These are phyloP conservation scores for Thermophis baileyi DNA, from an alignment of 2,113 vertebrate species.

Conservation along the genomic window DNA sequence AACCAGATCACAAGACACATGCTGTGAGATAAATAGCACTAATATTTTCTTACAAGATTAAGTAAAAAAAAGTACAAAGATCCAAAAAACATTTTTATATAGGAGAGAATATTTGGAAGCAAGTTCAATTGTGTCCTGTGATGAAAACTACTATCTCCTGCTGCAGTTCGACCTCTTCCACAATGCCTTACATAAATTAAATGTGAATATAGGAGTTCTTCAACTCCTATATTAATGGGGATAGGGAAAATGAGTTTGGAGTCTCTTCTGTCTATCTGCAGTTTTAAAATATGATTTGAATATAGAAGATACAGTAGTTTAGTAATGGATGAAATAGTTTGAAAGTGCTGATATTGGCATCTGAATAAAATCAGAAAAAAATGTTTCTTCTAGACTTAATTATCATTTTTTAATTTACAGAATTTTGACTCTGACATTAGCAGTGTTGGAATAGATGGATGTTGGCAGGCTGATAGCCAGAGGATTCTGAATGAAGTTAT, in stretches of 20 bases:
- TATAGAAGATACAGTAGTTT: background rate
- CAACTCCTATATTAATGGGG: background rate
- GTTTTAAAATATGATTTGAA: background rate
- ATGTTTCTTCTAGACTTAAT: slow-evolving; percentile 22
- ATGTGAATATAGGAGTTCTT: background rate
- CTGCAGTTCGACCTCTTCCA: background rate
- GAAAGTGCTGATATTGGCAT: slow-evolving; percentile 9
- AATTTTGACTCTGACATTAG: slow-evolving; percentile 85
- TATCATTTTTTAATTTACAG: slow-evolving; percentile 55
- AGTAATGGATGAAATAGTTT: slow-evolving; percentile 14
- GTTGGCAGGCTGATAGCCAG: slow-evolving; percentile 83
- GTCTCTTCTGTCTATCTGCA: background rate
- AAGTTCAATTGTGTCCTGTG: background rate
- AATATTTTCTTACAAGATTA: background rate
- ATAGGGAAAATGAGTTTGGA: background rate
- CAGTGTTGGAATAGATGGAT: slow-evolving; percentile 83
- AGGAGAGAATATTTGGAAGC: background rate
- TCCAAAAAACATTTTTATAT: background rate
- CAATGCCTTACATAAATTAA: background rate
- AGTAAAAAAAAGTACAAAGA: background rate
- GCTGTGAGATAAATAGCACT: background rate
- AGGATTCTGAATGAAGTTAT: slow-evolving; percentile 82
- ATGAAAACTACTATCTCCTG: background rate
- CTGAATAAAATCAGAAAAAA: background rate
- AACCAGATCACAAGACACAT: background rate